Evolutionary conservation across 2,113 vertebrate species (phyloP).

Genomic region (Phoxinus phoxinus): DNA sequence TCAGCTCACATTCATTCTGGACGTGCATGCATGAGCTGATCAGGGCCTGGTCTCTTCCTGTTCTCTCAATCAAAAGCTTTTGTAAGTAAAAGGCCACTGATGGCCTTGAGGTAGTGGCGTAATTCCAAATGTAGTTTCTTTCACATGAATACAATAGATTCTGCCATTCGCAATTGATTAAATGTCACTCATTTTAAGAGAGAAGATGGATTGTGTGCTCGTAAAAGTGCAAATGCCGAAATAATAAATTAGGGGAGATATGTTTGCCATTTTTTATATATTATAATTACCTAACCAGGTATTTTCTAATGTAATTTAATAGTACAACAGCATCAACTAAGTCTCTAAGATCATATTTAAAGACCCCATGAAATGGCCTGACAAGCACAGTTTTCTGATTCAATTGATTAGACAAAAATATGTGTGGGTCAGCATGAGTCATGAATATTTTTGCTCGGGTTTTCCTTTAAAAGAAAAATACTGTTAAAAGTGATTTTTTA

Average conservation of each 20-base stretch:
- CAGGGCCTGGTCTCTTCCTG: conserved; percentile 44
- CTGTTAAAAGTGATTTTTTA: not conserved
- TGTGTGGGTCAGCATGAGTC: not conserved
- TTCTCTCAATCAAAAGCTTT: conserved; percentile 30
- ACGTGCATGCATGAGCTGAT: conserved; percentile 72
- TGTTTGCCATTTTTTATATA: not conserved
- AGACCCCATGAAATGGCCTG: conserved; percentile 3
- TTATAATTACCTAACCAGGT: not conserved
- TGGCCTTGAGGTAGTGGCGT: conserved; percentile 36
- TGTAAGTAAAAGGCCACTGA: conserved; percentile 37
- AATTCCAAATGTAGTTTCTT: conserved; percentile 59
- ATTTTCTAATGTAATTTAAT: not conserved
- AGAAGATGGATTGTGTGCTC: conserved; percentile 73
- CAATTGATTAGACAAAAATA: not conserved
- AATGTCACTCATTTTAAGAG: conserved; percentile 72
- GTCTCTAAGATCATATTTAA: not conserved
- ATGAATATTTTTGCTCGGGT: not conserved
- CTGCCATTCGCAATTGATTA: conserved; percentile 90
- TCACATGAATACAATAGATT: conserved; percentile 86
- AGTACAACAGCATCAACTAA: not conserved
- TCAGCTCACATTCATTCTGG: conserved; percentile 61
- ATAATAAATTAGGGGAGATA: conserved; percentile 59
- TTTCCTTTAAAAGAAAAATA: not conserved
- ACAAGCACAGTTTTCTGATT: not conserved
- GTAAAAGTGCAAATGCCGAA: conserved; percentile 62